A percentile compares a stretch with the other conserved stretches of the same genome.
Evolutionary conservation across 2,797 vertebrate species (phyloP).

Genomic region (Rhinella marina): DNA sequence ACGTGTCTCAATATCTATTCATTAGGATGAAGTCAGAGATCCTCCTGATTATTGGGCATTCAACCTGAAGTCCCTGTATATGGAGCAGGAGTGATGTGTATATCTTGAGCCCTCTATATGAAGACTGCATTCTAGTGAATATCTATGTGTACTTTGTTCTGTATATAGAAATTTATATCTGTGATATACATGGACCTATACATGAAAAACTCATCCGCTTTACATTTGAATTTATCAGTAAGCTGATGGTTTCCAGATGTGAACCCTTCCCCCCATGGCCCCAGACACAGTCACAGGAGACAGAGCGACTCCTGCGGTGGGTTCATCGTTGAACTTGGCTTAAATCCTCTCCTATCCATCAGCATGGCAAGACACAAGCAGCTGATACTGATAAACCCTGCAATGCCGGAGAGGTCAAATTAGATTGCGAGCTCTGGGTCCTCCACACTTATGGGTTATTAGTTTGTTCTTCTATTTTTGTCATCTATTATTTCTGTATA

Average conservation of each 20-base stretch:
- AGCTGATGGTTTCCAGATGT: slow-evolving; percentile 59
- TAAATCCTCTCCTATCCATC: slow-evolving; percentile 41
- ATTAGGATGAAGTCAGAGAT: neutral
- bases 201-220: slow-evolving; percentile 13
- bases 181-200: neutral
- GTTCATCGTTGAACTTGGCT: slow-evolving; percentile 59
- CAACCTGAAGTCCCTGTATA: slow-evolving; percentile 2
- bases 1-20: slow-evolving; percentile 17
- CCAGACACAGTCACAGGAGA: slow-evolving; percentile 59
- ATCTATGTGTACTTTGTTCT: neutral
- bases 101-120: neutral
- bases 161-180: neutral
- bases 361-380: slow-evolving; percentile 44
- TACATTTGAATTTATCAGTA: slow-evolving; percentile 58
- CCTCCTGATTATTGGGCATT: neutral
- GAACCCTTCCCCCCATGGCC: slow-evolving; percentile 29
- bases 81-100: neutral
- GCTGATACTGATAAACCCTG: slow-evolving; percentile 44
- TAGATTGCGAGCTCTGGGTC: slow-evolving; percentile 7
- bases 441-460: neutral
- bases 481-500: neutral
- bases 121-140: neutral
- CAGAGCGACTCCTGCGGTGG: slow-evolving; percentile 60
- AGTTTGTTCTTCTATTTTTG: neutral
- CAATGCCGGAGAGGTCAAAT: slow-evolving; percentile 21